phyloP scores from a whole-genome alignment of 2,888 invertebrate genomes.

The Choreutis nemorana region DNA sequence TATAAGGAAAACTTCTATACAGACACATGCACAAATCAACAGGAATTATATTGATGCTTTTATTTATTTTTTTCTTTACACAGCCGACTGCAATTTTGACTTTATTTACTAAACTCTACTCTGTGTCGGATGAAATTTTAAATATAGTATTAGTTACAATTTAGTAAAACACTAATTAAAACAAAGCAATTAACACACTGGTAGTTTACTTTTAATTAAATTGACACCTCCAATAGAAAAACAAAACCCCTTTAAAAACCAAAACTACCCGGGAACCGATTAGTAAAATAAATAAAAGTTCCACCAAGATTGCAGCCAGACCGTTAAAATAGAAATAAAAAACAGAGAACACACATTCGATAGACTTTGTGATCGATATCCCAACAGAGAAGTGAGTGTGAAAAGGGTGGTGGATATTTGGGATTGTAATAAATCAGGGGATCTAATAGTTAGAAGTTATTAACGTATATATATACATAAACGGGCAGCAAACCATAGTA shows the following conservation, averaged over 20 bases:
- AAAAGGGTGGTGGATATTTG: conserved; percentile 17
- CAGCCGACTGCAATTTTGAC: conserved; percentile 25
- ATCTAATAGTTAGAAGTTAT: no score
- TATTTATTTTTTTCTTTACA: conserved; percentile 17
- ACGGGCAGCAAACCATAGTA: conserved; percentile 65
- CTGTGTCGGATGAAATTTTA: no score
- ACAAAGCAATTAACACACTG: no score
- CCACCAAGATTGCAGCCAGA: conserved; percentile 2
- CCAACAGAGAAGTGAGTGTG: conserved; percentile 23
- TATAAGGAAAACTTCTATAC: conserved; percentile 34
- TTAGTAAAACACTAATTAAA: no score
- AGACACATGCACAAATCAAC: conserved; percentile 48
- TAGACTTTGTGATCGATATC: conserved; percentile 31
- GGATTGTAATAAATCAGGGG: no score
- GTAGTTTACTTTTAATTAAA: no score
- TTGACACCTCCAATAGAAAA: neutral
- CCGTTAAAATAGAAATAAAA: conserved; percentile 21
- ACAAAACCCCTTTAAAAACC: conserved; percentile 9
- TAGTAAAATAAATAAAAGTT: conserved; percentile 6
- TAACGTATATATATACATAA: no score
- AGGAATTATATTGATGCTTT: conserved; percentile 17
- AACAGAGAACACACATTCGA: conserved; percentile 11
- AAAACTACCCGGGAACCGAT: conserved; percentile 24
- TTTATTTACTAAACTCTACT: neutral
- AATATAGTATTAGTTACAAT: no score